Base-by-base conservation (phyloP, 2,888 invertebrate species). In the Archaeoteleia sp. region DNA sequence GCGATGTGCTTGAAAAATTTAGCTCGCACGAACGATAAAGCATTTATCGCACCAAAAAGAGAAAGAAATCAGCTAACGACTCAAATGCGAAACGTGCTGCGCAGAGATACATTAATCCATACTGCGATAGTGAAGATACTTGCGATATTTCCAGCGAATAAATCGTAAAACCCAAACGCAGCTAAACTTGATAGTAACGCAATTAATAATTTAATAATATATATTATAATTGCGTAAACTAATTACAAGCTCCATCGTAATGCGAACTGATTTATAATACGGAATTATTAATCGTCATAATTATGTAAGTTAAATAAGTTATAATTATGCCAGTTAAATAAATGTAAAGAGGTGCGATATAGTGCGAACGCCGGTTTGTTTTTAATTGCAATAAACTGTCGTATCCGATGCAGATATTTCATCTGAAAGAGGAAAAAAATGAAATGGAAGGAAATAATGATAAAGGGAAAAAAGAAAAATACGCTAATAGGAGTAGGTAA, bases 1-100 rank as follows among this genome's bases (percentile, higher is more conserved):
- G 40, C 40, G 51, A 30, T 30, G 51, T 20, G 51, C 40, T 40
- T 20, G 40, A 51, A 51, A 51, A 51, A 51, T 51, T 51, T 30
- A 40, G 17, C 51, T 40, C n/a, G 51, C 40, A 32, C 20, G 51
- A 51, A 29, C 17, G 39, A 40, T 51, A 51, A 51, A 40, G 40
- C 40, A 51, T 51, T 51, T 32, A 40, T 40, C 20, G 37, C 12
- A 30, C 12, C 40, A 51, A 51, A 40, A 37, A 30, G 30, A 27
- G 10, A 51, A 40, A 37, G 17, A 51, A 35, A 20, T 49, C 14
- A 9, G 25, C 15, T 20, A 13, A 39, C 39, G 10, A 17, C 20
- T 23, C 40, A 8, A 27, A 42, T 8, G 13, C 13, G 29, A 43
- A 40, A 25, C 27, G 40, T 27, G 23, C 20, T 39, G 10, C 20